A percentile compares a stretch with the other conserved stretches of the same genome.
phyloP scores from a whole-genome alignment of 2,113 vertebrate genomes.

The Chitala chitala region DNA sequence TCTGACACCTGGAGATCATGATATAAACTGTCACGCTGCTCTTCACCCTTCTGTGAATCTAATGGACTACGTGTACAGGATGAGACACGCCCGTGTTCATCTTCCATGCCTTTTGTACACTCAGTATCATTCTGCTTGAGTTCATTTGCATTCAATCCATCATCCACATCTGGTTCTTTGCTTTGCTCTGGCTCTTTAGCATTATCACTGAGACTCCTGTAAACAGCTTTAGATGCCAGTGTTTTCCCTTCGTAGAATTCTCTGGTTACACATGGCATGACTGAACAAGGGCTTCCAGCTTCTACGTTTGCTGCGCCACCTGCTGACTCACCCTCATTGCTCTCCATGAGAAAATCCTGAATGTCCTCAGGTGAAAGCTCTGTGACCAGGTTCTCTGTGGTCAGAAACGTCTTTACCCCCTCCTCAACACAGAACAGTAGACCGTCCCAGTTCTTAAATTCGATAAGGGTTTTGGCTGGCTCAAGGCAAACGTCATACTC shows the following conservation, averaged over 20 bases:
- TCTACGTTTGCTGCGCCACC: conserved; percentile 32
- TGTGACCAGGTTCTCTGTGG: conserved; percentile 72
- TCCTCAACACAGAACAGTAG: conserved; percentile 76
- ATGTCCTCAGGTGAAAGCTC: conserved; percentile 68
- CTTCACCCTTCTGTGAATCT: not conserved
- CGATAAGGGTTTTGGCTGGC: conserved; percentile 86
- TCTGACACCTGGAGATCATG: not conserved
- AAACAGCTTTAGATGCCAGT: conserved; percentile 73
- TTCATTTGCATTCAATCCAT: conserved; percentile 14
- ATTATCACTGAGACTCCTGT: conserved; percentile 47
- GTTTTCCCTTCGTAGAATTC: conserved; percentile 60
- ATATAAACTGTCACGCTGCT: not conserved
- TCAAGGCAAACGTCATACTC: conserved; percentile 91
- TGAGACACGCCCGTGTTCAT: not conserved
- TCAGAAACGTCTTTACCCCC: conserved; percentile 78
- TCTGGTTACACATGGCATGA: conserved; percentile 42
- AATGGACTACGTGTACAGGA: conserved; percentile 3
- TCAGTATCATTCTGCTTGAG: conserved; percentile 5
- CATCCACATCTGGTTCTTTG: not conserved
- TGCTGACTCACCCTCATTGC: conserved; percentile 35
- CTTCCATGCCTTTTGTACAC: not conserved
- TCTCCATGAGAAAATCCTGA: conserved; percentile 56
- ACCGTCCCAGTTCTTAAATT: conserved; percentile 87
- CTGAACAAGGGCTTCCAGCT: conserved; percentile 42
- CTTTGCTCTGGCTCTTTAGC: not conserved